Evolutionary conservation across 2,797 vertebrate species (phyloP).

Genomic region (Valencia hispanica): DNA sequence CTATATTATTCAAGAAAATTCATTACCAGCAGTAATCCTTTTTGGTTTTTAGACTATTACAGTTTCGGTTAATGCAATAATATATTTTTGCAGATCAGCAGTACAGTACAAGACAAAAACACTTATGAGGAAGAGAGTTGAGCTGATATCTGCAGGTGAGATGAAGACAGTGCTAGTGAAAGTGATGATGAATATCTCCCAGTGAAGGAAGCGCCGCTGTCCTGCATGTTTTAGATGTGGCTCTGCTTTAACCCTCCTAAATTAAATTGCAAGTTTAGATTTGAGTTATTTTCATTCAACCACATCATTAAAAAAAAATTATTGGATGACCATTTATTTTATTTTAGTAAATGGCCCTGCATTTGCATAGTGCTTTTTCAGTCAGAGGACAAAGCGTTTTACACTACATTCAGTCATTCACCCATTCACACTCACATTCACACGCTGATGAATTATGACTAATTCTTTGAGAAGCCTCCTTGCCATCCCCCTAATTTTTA

Average conservation of each 20-base stretch:
- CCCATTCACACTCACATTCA: too few species aligned
- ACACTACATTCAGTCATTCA: too few species aligned
- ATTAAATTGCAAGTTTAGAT: background rate
- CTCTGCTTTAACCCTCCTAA: background rate
- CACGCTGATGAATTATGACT: background rate
- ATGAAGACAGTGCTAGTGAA: background rate
- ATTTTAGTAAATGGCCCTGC: too few species aligned
- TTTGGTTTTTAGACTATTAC: background rate
- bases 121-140: background rate
- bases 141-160: background rate
- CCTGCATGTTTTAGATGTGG: background rate
- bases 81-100: too few species aligned
- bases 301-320: background rate
- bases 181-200: background rate
- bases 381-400: too few species aligned
- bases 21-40: background rate
- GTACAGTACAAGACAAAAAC: background rate
- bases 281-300: background rate
- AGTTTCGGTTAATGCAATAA: background rate
- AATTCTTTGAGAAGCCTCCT: background rate
- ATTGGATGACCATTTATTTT: too few species aligned
- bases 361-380: too few species aligned
- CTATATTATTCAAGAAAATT: background rate
- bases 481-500: background rate
- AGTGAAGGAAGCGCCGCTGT: background rate